Evolutionary conservation across 2,113 vertebrate species (phyloP), one percentile per base, ranked within the genome.

Genomic region (Chiloscyllium plagiosum): DNA sequence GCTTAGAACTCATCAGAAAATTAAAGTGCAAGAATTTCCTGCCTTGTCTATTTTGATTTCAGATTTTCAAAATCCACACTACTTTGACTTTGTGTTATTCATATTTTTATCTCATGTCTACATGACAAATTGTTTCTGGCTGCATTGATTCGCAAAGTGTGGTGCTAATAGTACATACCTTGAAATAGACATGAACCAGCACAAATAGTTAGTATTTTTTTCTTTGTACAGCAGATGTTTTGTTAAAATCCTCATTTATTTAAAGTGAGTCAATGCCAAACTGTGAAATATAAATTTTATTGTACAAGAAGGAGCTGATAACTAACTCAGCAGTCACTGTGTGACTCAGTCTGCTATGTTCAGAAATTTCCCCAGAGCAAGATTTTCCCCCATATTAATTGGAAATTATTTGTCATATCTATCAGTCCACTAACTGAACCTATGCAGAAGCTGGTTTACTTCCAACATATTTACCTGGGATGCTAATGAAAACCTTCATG

Each of bases 201-300:
- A 66, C 56, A 33, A 65, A 66, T 90, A 90, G 87, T 90, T 90
- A 90, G 87, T 90, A 61, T 26, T 52, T 61, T 33, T 52, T 29
- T 90, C 87, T 33, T 83, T 42, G 17, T 66, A 66, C 56, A 92
- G 17, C 56, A 92, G 52, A 61, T 92, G 61, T 92, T 92, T 92
- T n/a, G 61, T 92, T 92, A 66, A 92, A 92, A 92, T 42, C 89
- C 33, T 92, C 33, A 66, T 61, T 92, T 92, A 92, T 65, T 92
- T 90, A 90, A 78, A 78, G 33, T 78, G 76, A 78, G 26, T 92
- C 61, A 92, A 66, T 6, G 20, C 56, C n/a, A 37, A 93, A 66
- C 89, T 93, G 87, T 90, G 87, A 90, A 93, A 93, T 66, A 93
- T 93, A 66, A 6, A 93, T 66, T 66, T 20, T n/a, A 66, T 66